Base-by-base conservation (phyloP, 2,797 vertebrate genomes). In the Alcedo atthis region DNA sequence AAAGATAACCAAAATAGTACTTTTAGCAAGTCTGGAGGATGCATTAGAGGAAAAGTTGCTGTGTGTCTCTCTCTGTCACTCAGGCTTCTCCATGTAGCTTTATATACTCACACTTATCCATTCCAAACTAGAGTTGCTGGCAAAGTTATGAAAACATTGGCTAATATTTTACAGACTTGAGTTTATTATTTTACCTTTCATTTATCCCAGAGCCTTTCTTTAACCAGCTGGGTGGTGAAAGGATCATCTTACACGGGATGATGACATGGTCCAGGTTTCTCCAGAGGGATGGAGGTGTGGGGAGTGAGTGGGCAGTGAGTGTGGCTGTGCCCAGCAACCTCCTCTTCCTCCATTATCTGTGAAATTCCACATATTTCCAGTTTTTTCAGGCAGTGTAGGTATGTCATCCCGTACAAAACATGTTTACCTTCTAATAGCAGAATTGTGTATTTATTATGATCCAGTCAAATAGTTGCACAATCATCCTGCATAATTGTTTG, bases 121-220 rank as follows among this genome's bases (percentile, higher is more conserved):
- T 82, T 85, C 94, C 70, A 69, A 93, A 54, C 51, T 84, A 7
- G 35, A 58, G 82, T 73, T 87, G 69, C 71, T 89, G 64, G 37
- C 85, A 80, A 92, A 96, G 92, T 94, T 95, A 95, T 24, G 74
- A 96, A 96, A 96, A 96, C 88, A 87, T 33, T 35, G 17, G 19
- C 90, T 94, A 96, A 93, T 94, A 93, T 94, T 94, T 96, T 91
- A 91, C 76, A 88, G 90, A 42, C 67, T 74, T 4, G 53, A 86
- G 76, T 89, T 95, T 96, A 90, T 94, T 96, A 81, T 96, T 94
- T 96, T 93, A 92, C 78, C 83, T 93, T 95, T 93, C 85, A 73
- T 93, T 95, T 87, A 40, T 92, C 69, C 68, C 64, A 59, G 95
- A 81, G 30, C 59, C 66, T 89, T 94, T 89, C 85, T 90, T 87